phyloP scores from a whole-genome alignment of 2,113 vertebrate genomes.

The Pavo muticus region DNA sequence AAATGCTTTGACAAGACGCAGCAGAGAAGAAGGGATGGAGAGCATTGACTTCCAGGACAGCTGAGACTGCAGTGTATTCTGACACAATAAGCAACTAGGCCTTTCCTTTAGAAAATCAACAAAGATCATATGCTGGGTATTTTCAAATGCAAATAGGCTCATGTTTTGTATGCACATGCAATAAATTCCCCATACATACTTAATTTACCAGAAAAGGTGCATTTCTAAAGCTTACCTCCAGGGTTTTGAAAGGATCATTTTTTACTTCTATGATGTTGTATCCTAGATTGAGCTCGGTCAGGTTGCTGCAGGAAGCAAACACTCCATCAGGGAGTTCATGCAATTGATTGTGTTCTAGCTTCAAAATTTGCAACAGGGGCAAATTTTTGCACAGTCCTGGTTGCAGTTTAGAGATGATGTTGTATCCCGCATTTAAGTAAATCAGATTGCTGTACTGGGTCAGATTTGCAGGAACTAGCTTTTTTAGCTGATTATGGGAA shows the following conservation, averaged over 20 bases:
- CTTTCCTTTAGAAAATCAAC: background rate
- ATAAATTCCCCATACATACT: background rate
- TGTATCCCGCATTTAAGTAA: slow-evolving; percentile 84
- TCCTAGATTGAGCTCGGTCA: slow-evolving; percentile 81
- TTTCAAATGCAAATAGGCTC: background rate
- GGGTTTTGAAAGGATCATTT: slow-evolving; percentile 82
- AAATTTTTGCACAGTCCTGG: slow-evolving; percentile 80
- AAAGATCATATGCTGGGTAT: background rate
- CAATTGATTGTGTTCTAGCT: slow-evolving; percentile 87
- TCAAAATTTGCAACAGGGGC: slow-evolving; percentile 79
- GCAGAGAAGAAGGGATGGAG: background rate
- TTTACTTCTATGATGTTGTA: slow-evolving; percentile 82
- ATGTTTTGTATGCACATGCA: background rate
- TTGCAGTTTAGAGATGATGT: slow-evolving; percentile 83
- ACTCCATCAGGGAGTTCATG: slow-evolving; percentile 74
- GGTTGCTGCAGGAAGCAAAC: slow-evolving; percentile 78
- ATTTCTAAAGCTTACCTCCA: slow-evolving; percentile 75
- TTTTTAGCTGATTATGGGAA: slow-evolving; percentile 88
- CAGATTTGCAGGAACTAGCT: slow-evolving; percentile 74
- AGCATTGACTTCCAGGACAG: background rate
- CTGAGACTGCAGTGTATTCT: background rate
- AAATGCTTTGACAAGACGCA: background rate
- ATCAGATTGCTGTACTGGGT: slow-evolving; percentile 80
- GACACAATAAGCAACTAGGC: background rate
- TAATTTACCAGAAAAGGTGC: background rate